phyloP scores from a whole-genome alignment of 2,888 invertebrate genomes.

The Endotricha flammealis region DNA sequence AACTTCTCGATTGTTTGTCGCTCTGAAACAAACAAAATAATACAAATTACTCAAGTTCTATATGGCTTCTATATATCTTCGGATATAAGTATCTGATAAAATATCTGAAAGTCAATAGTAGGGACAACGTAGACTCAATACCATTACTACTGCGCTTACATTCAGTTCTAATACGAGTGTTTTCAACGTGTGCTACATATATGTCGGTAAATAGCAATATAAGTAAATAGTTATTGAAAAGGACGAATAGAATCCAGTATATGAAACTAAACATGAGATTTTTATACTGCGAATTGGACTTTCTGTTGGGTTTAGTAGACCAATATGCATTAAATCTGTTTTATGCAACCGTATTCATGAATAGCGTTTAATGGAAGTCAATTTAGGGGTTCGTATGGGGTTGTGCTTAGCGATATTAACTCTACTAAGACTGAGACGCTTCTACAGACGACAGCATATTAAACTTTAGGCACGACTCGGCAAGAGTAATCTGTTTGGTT shows the following conservation, averaged over 20 bases:
- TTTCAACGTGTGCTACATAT: conserved; percentile 25
- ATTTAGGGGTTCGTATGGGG: no score
- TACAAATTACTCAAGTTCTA: no score
- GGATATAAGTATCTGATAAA: no score
- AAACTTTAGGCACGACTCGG: no score
- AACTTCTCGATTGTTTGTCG: no score
- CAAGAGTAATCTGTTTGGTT: no score
- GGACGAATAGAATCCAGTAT: conserved; percentile 23
- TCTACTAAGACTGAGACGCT: no score
- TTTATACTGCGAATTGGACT: conserved; percentile 1
- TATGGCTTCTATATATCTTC: no score
- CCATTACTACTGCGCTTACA: conserved; percentile 36
- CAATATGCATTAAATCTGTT: conserved; percentile 3
- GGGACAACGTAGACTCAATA: conserved; percentile 32
- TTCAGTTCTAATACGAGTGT: conserved; percentile 35
- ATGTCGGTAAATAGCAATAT: conserved; percentile 37
- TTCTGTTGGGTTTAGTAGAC: not conserved
- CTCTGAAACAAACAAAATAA: no score
- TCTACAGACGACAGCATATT: no score
- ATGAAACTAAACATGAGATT: conserved; percentile 16
- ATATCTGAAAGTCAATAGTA: conserved; percentile 13
- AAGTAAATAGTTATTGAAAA: conserved; percentile 47
- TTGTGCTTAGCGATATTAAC: no score
- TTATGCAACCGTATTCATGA: not conserved
- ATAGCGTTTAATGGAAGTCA: not conserved